Conservation (phyloP, 2,113 vertebrate species). For the Oceanodroma tethys region DNA sequence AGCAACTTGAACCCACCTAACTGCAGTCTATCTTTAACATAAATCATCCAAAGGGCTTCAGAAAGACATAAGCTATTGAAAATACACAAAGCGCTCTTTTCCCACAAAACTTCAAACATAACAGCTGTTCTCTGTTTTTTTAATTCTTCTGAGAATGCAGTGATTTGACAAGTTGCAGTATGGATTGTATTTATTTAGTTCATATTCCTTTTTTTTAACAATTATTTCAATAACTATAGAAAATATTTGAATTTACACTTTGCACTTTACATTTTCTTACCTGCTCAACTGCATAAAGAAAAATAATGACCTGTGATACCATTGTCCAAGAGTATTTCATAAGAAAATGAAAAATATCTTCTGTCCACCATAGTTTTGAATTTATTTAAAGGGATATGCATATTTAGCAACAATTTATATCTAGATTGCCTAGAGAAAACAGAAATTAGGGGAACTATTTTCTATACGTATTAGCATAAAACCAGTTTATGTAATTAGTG, state of each 20-base stretch:
- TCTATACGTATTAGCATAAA: not conserved
- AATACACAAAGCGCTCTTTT: slow-evolving; percentile 15
- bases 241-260: not conserved
- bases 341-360: not conserved
- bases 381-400: not conserved
- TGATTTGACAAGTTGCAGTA: not conserved
- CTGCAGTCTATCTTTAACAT: slow-evolving; percentile 41
- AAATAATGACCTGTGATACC: not conserved
- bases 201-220: not conserved
- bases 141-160: not conserved
- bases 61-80: slow-evolving; percentile 18
- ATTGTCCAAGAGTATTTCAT: not conserved
- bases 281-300: not conserved
- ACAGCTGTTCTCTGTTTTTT: not conserved
- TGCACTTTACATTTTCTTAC: not conserved
- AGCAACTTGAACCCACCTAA: slow-evolving; percentile 45
- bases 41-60: slow-evolving; percentile 41
- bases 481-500: not conserved
- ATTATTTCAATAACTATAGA: not conserved
- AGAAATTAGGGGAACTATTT: not conserved
- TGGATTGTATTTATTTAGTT: not conserved
- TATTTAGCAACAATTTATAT: not conserved
- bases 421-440: not conserved
- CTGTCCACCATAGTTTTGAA: not conserved
- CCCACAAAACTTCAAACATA: slow-evolving; percentile 15